These are phyloP conservation scores for Dendrocincla tyrannina DNA, from an alignment of 2,797 vertebrate species.

Conservation along the genomic window DNA sequence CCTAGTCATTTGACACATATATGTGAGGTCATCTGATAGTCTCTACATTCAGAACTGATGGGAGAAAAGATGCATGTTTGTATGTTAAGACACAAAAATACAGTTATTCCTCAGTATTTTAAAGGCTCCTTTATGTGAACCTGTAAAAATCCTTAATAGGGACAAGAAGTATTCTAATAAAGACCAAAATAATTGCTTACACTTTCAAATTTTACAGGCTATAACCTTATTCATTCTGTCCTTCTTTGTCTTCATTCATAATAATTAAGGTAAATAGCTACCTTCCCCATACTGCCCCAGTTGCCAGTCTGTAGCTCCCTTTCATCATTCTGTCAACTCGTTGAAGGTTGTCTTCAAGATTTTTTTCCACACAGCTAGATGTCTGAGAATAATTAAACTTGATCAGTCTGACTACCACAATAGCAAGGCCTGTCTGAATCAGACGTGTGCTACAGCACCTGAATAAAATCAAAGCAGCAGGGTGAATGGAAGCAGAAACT, in stretches of 20 bases:
- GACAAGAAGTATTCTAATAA: background rate
- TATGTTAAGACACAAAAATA: background rate
- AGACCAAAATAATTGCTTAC: background rate
- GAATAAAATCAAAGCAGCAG: background rate
- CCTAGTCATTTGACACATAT: background rate
- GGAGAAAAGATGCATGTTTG: background rate
- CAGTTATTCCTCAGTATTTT: background rate
- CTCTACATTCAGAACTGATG: background rate
- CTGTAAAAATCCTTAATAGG: background rate
- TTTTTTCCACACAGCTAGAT: background rate
- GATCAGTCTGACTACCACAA: background rate
- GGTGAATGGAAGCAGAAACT: background rate
- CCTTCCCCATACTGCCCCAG: background rate
- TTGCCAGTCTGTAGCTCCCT: background rate
- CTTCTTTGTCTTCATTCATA: background rate
- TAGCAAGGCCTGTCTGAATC: background rate
- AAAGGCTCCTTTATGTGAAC: background rate
- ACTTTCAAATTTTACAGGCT: background rate
- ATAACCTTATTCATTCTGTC: background rate
- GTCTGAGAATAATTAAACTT: conserved; percentile 14
- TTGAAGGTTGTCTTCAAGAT: background rate
- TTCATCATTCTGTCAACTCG: conserved; percentile 17
- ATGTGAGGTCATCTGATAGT: background rate
- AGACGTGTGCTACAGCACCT: background rate
- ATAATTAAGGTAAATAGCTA: background rate